Conservation (phyloP, 2,113 vertebrate genomes). For the Piaya cayana region DNA sequence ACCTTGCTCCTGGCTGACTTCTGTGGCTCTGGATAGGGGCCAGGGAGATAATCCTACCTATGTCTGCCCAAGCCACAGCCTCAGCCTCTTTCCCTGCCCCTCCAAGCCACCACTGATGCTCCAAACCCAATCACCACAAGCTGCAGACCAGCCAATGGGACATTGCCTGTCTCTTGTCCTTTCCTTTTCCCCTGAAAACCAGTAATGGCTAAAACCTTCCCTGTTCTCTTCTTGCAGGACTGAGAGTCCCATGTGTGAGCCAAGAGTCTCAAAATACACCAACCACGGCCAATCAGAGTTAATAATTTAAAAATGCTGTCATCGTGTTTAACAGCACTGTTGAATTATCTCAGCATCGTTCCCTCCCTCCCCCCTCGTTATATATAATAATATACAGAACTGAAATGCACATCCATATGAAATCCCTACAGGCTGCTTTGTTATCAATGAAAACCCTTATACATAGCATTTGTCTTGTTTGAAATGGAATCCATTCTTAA, state of each 20-base stretch:
- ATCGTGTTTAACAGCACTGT: constrained; percentile 74
- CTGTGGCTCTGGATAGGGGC: neutral
- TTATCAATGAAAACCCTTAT: constrained; percentile 73
- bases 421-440: constrained; percentile 75
- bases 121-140: constrained; percentile 54
- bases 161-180: neutral
- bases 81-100: constrained; percentile 15
- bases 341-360: constrained; percentile 73
- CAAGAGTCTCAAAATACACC: constrained; percentile 72
- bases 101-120: constrained; percentile 25
- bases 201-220: neutral
- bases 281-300: constrained; percentile 74
- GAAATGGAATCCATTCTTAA: constrained; percentile 62
- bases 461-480: constrained; percentile 48
- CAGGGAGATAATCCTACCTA: neutral
- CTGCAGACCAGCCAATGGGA: neutral
- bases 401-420: constrained; percentile 80
- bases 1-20: neutral
- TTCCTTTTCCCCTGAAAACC: neutral
- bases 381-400: constrained; percentile 81
- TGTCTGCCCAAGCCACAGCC: neutral
- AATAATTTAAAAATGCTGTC: constrained; percentile 68
- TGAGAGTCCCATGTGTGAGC: constrained; percentile 46
- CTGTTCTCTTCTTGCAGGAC: constrained; percentile 29
- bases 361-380: constrained; percentile 74